Conservation (phyloP, 2,797 vertebrate species). For the Prunella strophiata region DNA sequence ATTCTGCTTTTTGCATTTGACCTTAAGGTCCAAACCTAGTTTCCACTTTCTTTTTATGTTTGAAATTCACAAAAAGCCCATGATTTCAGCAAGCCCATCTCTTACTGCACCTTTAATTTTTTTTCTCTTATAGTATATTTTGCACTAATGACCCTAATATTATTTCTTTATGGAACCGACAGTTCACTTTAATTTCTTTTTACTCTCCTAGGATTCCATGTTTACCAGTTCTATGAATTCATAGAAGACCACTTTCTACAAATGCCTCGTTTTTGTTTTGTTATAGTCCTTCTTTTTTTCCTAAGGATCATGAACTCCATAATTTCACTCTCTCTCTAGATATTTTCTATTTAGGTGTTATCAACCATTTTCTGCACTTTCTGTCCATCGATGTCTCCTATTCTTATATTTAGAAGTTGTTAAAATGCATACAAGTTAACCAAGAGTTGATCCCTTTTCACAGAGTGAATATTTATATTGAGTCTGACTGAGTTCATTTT, state of each 20-base stretch:
- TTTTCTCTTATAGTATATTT: background rate
- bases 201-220: background rate
- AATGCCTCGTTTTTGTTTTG: background rate
- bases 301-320: background rate
- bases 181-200: background rate
- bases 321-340: background rate
- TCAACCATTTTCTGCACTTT: background rate
- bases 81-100: background rate
- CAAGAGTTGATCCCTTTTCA: accelerated
- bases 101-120: background rate
- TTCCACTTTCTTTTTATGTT: background rate
- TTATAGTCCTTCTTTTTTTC: background rate
- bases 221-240: background rate
- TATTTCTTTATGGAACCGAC: background rate
- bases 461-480: background rate
- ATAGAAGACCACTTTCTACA: background rate
- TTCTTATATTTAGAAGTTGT: background rate
- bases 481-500: background rate
- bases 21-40: background rate
- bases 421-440: accelerated
- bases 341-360: background rate
- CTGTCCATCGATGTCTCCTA: background rate
- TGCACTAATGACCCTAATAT: background rate
- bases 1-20: background rate
- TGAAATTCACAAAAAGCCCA: background rate